These are phyloP conservation scores for Oryzias sinensis DNA, from an alignment of 2,797 vertebrate species.

Conservation along the genomic window DNA sequence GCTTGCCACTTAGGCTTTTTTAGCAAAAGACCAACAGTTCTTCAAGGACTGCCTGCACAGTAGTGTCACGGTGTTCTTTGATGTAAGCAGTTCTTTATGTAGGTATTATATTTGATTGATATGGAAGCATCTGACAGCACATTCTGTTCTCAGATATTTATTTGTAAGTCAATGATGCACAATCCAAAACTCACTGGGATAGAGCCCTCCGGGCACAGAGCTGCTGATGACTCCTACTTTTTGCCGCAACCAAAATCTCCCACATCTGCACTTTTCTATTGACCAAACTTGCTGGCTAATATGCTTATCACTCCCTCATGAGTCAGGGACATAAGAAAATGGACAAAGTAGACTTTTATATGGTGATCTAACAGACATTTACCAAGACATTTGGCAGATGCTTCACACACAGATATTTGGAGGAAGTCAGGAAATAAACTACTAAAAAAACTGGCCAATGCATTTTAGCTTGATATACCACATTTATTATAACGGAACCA, in stretches of 20 bases:
- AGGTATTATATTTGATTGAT: conserved; percentile 65
- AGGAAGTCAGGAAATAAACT: no score
- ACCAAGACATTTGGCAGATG: no score
- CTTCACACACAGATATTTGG: no score
- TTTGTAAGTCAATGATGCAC: conserved; percentile 59
- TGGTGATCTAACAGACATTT: conserved; percentile 5
- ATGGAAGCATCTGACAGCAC: conserved; percentile 53
- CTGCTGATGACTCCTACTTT: conserved; percentile 41
- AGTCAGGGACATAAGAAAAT: conserved; percentile 25
- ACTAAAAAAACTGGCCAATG: no score
- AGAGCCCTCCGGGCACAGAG: conserved; percentile 46
- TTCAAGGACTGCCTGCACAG: conserved; percentile 38
- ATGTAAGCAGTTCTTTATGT: conserved; percentile 62
- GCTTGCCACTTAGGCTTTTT: conserved; percentile 31
- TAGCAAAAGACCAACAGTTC: conserved; percentile 34
- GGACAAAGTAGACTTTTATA: conserved; percentile 34
- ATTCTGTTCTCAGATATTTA: conserved; percentile 65
- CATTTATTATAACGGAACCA: no score
- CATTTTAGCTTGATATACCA: no score
- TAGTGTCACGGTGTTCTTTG: conserved; percentile 46
- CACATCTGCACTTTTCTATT: conserved; percentile 44
- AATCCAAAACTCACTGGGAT: conserved; percentile 45
- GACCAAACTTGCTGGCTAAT: conserved; percentile 35
- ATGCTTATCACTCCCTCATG: conserved; percentile 39
- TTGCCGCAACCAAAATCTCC: conserved; percentile 41